phyloP scores from a whole-genome alignment of 2,797 vertebrate species.

The Spea hammondii region DNA sequence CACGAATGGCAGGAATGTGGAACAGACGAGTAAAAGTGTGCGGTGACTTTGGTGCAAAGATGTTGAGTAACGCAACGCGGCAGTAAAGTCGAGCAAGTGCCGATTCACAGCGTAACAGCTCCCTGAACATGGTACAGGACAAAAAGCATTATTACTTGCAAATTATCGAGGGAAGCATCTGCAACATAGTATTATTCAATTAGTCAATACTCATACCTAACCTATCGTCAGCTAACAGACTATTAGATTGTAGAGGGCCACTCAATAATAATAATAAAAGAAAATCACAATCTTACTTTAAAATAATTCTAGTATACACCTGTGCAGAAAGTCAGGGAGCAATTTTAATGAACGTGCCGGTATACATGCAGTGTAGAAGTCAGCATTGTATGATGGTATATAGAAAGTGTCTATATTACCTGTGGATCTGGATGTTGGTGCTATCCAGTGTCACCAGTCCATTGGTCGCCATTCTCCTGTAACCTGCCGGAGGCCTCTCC shows the following conservation, averaged over 20 bases:
- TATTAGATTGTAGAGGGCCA: too few relatives aligned
- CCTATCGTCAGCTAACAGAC: too few relatives aligned
- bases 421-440: conserved; percentile 97
- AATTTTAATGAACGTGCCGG: too few relatives aligned
- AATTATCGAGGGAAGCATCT: too few relatives aligned
- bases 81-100: conserved; percentile 90
- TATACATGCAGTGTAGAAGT: too few relatives aligned
- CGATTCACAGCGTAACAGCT: conserved; percentile 91
- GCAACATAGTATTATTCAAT: too few relatives aligned
- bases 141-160: background rate
- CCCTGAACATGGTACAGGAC: conserved; percentile 67
- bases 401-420: conserved; percentile 65
- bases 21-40: conserved; percentile 95
- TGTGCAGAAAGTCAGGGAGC: too few relatives aligned
- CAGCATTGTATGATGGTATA: too few relatives aligned
- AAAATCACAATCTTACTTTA: too few relatives aligned
- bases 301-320: too few relatives aligned
- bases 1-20: conserved; percentile 91
- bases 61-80: conserved; percentile 94
- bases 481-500: conserved; percentile 90
- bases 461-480: conserved; percentile 92
- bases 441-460: conserved; percentile 92
- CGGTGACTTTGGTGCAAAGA: conserved; percentile 93
- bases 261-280: too few relatives aligned
- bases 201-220: too few relatives aligned